Conservation (phyloP, 2,797 vertebrate genomes). For the Ciconia nigra region DNA sequence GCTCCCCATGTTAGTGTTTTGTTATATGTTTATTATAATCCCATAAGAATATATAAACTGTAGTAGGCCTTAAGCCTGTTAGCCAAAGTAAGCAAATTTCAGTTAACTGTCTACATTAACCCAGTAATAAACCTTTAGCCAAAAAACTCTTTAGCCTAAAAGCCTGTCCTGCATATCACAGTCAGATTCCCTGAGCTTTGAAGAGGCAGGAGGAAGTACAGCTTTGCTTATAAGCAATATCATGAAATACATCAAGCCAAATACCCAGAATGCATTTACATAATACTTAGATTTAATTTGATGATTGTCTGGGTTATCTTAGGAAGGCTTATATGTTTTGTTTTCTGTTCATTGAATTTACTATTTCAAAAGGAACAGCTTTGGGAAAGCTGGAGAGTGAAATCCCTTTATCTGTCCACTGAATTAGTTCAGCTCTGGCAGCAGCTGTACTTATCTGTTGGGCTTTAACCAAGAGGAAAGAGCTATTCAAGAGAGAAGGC, state of each 20-base stretch:
- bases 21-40: not conserved
- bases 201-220: not conserved
- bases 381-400: not conserved
- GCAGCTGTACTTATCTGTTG: not conserved
- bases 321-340: not conserved
- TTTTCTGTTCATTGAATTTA: not conserved
- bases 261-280: not conserved
- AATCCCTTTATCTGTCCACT: slow-evolving; percentile 25
- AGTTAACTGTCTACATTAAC: not conserved
- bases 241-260: not conserved
- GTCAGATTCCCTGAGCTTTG: not conserved
- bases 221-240: not conserved
- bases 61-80: not conserved
- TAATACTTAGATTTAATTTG: slow-evolving; percentile 15
- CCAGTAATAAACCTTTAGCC: not conserved
- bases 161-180: not conserved
- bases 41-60: not conserved
- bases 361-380: not conserved
- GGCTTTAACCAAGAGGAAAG: not conserved
- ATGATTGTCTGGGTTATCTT: not conserved
- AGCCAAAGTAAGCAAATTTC: not conserved
- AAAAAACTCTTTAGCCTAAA: not conserved
- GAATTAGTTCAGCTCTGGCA: not conserved
- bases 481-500: not conserved
- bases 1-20: not conserved